A percentile compares a stretch with the other conserved stretches of the same genome.
These are phyloP conservation scores for Macrostomum cliftonense DNA, from an alignment of 2,888 invertebrate genomes.

Conservation along the genomic window DNA sequence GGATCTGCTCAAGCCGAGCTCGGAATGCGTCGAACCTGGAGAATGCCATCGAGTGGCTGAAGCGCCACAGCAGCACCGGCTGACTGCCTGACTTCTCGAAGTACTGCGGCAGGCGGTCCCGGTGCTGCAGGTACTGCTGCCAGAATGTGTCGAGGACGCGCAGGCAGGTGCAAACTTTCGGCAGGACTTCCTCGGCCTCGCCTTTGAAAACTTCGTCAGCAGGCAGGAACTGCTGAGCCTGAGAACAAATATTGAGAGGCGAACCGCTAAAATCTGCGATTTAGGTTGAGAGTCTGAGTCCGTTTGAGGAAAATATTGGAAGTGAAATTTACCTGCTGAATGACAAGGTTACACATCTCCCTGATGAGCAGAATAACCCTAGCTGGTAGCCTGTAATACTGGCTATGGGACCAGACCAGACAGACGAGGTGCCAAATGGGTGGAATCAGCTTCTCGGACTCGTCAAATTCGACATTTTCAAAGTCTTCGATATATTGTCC, in stretches of 20 bases:
- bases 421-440: constrained; percentile 47
- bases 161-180: constrained; percentile 1
- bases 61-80: constrained; percentile 2
- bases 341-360: constrained; percentile 6
- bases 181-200: constrained; percentile 7
- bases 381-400: constrained; percentile 66
- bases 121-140: constrained; percentile 3
- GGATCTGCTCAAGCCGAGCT: constrained; percentile 3
- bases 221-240: constrained; percentile 6
- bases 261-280: too few relatives aligned
- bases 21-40: constrained; percentile 4
- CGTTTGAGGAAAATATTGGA: too few relatives aligned
- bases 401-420: constrained; percentile 68
- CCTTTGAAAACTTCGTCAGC: constrained; percentile 10
- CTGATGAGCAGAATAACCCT: constrained; percentile 69
- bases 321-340: constrained; percentile 5
- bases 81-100: background rate
- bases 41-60: constrained; percentile 6
- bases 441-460: constrained; percentile 1
- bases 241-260: too few relatives aligned
- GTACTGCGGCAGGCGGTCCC: constrained; percentile 8
- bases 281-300: too few relatives aligned
- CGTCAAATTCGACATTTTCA: constrained; percentile 41
- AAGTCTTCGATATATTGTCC: constrained; percentile 55
- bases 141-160: background rate